These are phyloP conservation scores for Morphnarchus princeps DNA, from an alignment of 2,113 vertebrate genomes.

Conservation along the genomic window DNA sequence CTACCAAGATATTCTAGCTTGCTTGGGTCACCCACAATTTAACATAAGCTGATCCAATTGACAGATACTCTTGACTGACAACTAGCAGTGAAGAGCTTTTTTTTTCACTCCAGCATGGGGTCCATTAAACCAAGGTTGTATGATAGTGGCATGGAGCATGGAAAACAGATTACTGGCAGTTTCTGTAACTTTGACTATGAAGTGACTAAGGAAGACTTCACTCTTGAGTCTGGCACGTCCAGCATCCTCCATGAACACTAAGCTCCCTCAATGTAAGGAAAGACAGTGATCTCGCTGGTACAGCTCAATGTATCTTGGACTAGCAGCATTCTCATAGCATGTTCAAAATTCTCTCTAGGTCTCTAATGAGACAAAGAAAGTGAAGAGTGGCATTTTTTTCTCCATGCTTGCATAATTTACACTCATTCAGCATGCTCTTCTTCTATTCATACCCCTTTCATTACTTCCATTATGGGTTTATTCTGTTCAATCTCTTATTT, in stretches of 20 bases:
- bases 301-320: background rate
- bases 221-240: background rate
- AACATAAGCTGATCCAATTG: background rate
- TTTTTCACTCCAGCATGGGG: background rate
- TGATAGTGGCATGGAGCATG: background rate
- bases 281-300: rapidly evolving
- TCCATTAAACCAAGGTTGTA: background rate
- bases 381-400: background rate
- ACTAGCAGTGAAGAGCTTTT: background rate
- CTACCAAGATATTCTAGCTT: background rate
- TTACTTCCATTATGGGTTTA: background rate
- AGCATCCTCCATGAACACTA: background rate
- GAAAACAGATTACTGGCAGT: background rate
- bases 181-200: background rate
- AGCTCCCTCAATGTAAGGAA: background rate
- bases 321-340: background rate
- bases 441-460: background rate
- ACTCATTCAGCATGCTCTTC: background rate
- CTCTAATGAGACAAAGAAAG: background rate
- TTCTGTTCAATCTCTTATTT: background rate
- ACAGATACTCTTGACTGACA: background rate
- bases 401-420: background rate
- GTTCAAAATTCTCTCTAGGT: background rate
- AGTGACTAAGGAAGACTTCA: background rate
- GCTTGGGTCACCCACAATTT: background rate